phyloP scores from a whole-genome alignment of 1,140 invertebrate genomes.

The Pinna nobilis region DNA sequence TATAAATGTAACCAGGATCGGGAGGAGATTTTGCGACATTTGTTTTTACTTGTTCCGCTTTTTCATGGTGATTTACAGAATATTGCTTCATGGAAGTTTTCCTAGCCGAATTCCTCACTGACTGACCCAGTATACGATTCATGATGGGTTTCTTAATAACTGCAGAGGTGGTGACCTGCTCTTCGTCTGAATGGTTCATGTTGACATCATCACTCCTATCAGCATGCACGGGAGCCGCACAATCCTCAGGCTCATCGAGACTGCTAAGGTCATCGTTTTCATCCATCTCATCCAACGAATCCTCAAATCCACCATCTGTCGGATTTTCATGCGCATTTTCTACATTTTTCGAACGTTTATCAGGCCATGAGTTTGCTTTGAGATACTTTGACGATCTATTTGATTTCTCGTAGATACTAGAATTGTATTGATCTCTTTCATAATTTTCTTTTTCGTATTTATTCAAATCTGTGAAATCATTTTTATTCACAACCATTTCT shows the following conservation, averaged over 20 bases:
- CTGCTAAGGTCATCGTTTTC: background rate
- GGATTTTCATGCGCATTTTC: background rate
- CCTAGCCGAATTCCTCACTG: background rate
- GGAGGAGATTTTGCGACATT: background rate
- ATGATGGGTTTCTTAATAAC: constrained; percentile 17
- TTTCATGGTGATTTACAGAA: background rate
- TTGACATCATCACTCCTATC: constrained; percentile 9
- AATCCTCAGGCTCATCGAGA: background rate
- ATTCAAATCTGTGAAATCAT: no score
- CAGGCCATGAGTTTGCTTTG: no score
- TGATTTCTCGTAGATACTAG: no score
- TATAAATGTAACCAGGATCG: constrained; percentile 13
- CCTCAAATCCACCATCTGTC: background rate
- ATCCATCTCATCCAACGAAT: background rate
- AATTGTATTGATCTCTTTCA: no score
- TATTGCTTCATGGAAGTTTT: no score
- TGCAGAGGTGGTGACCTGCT: background rate
- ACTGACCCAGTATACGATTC: constrained; percentile 7
- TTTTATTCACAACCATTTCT: no score
- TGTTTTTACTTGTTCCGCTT: background rate
- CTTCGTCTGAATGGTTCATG: background rate
- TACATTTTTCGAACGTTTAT: background rate
- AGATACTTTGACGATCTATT: no score
- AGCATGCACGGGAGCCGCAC: background rate
- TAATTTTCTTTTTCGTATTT: no score